These are phyloP conservation scores for Deroptyus accipitrinus DNA, from an alignment of 2,113 vertebrate genomes.

Conservation along the genomic window DNA sequence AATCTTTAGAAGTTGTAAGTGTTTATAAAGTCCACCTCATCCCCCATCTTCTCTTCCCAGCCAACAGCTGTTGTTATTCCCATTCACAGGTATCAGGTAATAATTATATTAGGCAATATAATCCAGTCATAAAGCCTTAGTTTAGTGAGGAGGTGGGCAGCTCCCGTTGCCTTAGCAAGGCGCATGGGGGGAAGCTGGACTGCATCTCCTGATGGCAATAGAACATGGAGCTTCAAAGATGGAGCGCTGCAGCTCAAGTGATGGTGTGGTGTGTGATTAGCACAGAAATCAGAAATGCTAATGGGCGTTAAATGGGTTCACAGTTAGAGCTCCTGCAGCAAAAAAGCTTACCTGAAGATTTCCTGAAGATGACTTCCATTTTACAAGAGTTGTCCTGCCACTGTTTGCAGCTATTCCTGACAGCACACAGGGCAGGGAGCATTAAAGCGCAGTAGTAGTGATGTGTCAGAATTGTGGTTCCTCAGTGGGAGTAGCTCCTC, in stretches of 20 bases:
- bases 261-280: background rate
- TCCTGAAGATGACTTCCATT: background rate
- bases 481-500: background rate
- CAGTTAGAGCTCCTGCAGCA: background rate
- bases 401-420: background rate
- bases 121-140: background rate
- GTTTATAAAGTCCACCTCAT: constrained; percentile 62
- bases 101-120: background rate
- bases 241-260: fast-evolving
- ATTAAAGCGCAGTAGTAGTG: background rate
- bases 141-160: background rate
- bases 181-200: background rate
- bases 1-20: constrained; percentile 69
- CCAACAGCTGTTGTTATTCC: background rate
- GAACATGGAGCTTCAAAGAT: background rate
- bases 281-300: background rate
- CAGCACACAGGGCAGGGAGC: background rate
- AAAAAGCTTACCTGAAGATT: background rate
- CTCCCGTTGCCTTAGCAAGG: background rate
- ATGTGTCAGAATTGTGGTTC: background rate
- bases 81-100: background rate
- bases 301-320: fast-evolving
- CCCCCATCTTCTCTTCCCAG: background rate
- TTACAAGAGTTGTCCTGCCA: background rate
- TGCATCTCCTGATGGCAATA: background rate